Conservation (phyloP, 2,888 invertebrate species). For the Drosophila longiperda region DNA sequence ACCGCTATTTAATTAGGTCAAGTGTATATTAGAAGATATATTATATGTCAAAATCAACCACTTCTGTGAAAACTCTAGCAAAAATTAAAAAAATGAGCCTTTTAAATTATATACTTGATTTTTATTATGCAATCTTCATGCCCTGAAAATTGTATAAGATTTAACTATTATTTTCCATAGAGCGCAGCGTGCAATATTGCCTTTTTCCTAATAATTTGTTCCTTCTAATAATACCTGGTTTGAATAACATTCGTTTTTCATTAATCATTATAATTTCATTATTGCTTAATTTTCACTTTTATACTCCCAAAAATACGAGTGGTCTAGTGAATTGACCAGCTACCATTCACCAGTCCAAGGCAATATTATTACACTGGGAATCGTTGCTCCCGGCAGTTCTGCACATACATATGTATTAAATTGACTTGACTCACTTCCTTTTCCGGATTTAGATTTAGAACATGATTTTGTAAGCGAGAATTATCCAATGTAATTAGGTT, state of each 20-base stretch:
- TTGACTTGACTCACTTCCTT: constrained; percentile 1
- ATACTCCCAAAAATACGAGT: constrained; percentile 6
- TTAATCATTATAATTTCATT: constrained; percentile 5
- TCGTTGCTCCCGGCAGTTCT: constrained; percentile 7
- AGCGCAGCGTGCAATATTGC: background rate
- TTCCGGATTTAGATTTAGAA: background rate
- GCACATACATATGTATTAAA: background rate
- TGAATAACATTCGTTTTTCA: constrained; percentile 8
- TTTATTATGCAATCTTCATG: constrained; percentile 11
- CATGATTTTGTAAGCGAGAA: constrained; percentile 3
- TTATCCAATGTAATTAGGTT: constrained; percentile 2
- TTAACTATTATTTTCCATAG: constrained; percentile 1
- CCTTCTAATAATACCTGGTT: constrained; percentile 6
- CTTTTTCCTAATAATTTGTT: constrained; percentile 6
- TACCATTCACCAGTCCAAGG: constrained; percentile 16
- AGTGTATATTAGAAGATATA: background rate
- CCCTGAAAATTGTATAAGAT: constrained; percentile 6
- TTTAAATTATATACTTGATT: constrained; percentile 1
- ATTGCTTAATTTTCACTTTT: constrained; percentile 11
- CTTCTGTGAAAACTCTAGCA: background rate
- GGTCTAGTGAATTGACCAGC: constrained; percentile 13
- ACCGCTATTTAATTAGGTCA: background rate
- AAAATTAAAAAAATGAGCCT: background rate
- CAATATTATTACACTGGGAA: constrained; percentile 4
- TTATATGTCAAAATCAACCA: background rate